These are phyloP conservation scores for Hydrolagus colliei DNA, from an alignment of 2,797 vertebrate genomes.

Conservation along the genomic window DNA sequence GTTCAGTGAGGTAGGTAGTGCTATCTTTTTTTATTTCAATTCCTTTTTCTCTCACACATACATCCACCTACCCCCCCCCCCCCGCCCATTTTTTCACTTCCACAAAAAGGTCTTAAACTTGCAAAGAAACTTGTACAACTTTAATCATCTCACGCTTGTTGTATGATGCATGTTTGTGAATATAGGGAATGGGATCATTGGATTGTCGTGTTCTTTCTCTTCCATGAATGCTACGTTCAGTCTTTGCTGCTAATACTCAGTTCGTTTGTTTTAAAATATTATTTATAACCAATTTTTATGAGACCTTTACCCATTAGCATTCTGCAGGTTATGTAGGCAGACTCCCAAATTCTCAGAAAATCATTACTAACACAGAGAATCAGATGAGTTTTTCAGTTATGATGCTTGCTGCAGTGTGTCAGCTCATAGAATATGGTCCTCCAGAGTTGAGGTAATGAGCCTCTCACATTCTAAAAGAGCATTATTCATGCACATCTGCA, in stretches of 20 bases:
- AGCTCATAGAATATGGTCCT: no score
- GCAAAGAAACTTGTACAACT: not conserved
- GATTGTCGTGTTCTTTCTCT: not conserved
- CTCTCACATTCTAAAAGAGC: no score
- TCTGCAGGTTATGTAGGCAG: not conserved
- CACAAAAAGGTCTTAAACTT: not conserved
- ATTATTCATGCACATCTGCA: no score
- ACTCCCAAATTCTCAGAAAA: no score
- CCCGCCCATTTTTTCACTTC: not conserved
- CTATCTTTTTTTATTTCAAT: slow-evolving; percentile 28
- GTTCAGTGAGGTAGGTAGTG: slow-evolving; percentile 48
- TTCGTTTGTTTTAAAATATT: not conserved
- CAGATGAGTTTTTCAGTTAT: no score
- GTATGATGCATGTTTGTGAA: not conserved
- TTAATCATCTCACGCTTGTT: not conserved
- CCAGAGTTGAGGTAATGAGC: no score
- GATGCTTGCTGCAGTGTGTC: no score
- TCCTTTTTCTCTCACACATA: slow-evolving; percentile 1
- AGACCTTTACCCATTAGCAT: not conserved
- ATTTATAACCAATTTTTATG: not conserved
- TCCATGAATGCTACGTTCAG: not conserved
- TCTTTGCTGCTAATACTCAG: not conserved
- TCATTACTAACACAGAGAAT: no score
- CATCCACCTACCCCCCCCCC: slow-evolving; percentile 23
- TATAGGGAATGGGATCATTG: not conserved